Conservation (phyloP, 2,888 invertebrate genomes). For the Leptura quadrifasciata region DNA sequence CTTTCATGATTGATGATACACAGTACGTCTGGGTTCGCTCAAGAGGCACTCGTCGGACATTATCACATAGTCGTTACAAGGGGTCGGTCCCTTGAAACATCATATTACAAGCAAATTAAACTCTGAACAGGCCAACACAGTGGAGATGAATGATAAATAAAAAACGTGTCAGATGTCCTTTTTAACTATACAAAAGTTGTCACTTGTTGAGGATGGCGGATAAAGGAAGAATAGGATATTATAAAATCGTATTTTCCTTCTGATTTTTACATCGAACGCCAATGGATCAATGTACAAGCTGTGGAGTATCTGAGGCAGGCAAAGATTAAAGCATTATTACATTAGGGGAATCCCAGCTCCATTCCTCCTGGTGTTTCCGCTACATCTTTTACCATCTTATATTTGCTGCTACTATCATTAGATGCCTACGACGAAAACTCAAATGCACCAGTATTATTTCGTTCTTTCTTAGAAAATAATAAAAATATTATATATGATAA, state of each 20-base stretch:
- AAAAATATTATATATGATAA: too few species aligned
- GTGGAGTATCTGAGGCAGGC: conserved; percentile 65
- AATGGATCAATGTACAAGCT: conserved; percentile 28
- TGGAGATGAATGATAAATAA: neutral
- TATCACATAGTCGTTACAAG: conserved; percentile 60
- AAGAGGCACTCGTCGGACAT: conserved; percentile 65
- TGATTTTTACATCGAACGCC: conserved; percentile 15
- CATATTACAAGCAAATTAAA: neutral
- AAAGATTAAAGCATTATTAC: conserved; percentile 71
- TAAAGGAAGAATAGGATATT: neutral
- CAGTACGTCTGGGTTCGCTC: conserved; percentile 66
- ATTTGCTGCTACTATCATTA: conserved; percentile 22
- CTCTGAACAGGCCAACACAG: neutral
- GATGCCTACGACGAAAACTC: neutral
- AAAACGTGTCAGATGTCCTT: neutral
- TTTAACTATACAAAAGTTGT: neutral
- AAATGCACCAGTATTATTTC: neutral
- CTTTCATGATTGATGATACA: conserved; percentile 70
- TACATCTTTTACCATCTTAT: conserved; percentile 25
- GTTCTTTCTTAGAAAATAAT: too few species aligned
- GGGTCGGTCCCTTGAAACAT: neutral
- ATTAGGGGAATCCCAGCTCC: conserved; percentile 68
- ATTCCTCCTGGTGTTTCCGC: conserved; percentile 60
- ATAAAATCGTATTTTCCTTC: neutral
- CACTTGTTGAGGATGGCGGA: neutral